Evolutionary conservation across 2,888 invertebrate genomes (phyloP), one percentile per base, ranked within the genome.

Genomic region (Drosophila flavopinicola): DNA sequence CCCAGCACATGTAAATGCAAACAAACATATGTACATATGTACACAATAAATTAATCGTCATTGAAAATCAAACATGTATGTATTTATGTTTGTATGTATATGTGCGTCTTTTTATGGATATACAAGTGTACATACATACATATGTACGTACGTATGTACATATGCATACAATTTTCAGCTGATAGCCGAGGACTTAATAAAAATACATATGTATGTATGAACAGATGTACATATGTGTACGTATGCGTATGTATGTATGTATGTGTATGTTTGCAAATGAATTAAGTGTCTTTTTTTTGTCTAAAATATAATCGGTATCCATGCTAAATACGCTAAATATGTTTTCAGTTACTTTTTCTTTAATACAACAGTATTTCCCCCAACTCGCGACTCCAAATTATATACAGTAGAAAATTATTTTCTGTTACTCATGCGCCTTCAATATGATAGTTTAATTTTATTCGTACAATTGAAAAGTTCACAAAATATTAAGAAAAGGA

Each of bases 391-490:
- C 85, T 88, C 78, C 87, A 88, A 88, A 88, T 75, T 88, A 88
- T 89, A 88, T 89, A 89, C 89, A 86, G 86, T 83, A 86, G 88
- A 88, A 89, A 89, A 89, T 78, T 85, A 74, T 85, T 85, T 88
- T 87, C 84, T 83, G 86, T 88, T 88, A 88, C 89, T 88, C 88
- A 88, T 89, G 89, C 89, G 88, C 88, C 82, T 87, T 85, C 83
- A 80, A 85, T 78, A 79, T 85, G 75, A 88, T 88, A 88, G 88
- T 88, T 88, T 88, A 86, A 87, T 83, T 88, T 87, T 87, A 86
- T 86, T 88, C 88, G 88, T 88, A 89, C 88, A 88, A 89, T 89
- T 83, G 89, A 87, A 88, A 86, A 88, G 88, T 88, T 88, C 88
- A 75, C 78, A 75, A 71, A 72, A 75, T 59, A 70, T 54, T 58